These are phyloP conservation scores for Martes martes DNA, from an alignment of 2,113 vertebrate species.

Conservation along the genomic window DNA sequence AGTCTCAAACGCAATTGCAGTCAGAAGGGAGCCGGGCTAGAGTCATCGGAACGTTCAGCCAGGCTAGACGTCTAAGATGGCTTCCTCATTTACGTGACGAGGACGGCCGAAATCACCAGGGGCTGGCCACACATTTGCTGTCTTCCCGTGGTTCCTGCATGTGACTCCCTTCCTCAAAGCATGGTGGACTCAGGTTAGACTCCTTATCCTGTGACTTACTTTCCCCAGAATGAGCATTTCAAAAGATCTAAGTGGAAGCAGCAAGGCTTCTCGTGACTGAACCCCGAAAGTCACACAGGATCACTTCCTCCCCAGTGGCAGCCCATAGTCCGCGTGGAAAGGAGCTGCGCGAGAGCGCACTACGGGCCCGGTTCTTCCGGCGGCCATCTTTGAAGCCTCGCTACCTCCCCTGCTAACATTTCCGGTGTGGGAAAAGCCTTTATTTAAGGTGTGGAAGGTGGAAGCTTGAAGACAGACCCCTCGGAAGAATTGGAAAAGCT, in stretches of 20 bases:
- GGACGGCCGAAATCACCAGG: background rate
- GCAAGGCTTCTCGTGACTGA: background rate
- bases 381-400: background rate
- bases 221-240: background rate
- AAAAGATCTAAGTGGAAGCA: background rate
- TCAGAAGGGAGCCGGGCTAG: background rate
- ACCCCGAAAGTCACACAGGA: background rate
- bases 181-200: background rate
- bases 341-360: accelerated
- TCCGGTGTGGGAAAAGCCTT: background rate
- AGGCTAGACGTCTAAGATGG: no score
- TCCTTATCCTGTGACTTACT: background rate
- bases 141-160: background rate
- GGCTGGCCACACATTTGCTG: background rate
- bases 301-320: background rate
- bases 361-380: background rate
- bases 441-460: background rate
- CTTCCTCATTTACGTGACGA: background rate
- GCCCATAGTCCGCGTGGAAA: background rate
- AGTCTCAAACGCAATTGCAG: background rate
- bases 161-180: background rate
- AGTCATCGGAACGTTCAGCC: background rate
- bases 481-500: background rate
- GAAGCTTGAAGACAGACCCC: background rate
- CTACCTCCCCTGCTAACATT: background rate